These are phyloP conservation scores for Lemur catta DNA, from an alignment of 2,797 vertebrate species.

Conservation along the genomic window DNA sequence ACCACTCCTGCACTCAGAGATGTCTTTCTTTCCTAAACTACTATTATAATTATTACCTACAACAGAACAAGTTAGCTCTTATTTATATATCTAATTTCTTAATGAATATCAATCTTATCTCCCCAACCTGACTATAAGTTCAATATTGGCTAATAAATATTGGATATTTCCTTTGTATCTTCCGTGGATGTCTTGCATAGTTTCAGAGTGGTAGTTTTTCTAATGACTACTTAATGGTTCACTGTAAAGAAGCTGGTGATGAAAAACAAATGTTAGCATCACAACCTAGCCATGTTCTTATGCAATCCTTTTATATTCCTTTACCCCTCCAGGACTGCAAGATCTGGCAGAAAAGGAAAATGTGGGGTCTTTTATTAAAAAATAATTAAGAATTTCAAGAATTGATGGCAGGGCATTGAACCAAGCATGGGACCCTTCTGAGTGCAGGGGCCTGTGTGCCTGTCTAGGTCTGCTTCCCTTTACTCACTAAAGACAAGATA, in stretches of 20 bases:
- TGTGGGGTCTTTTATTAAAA: neutral
- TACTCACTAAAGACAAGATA: neutral
- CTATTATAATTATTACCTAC: neutral
- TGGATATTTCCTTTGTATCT: neutral
- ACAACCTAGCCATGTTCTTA: neutral
- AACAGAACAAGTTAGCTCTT: neutral
- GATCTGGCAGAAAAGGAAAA: neutral
- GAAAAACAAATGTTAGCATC: neutral
- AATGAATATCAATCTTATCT: neutral
- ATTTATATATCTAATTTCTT: neutral
- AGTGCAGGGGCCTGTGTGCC: neutral
- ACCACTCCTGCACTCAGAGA: neutral
- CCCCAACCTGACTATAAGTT: neutral
- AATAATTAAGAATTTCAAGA: constrained; percentile 11
- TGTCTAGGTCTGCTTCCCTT: neutral
- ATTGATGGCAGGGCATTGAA: neutral
- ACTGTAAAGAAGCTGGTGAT: neutral
- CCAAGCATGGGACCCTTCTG: neutral
- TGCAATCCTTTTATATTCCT: neutral
- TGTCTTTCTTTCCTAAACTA: neutral
- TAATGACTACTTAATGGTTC: neutral
- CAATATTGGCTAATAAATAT: neutral
- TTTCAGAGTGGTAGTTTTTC: neutral
- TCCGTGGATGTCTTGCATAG: neutral
- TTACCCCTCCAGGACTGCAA: neutral